Evolutionary conservation across 2,113 vertebrate species (phyloP).

Genomic region (Triplophysa rosa): DNA sequence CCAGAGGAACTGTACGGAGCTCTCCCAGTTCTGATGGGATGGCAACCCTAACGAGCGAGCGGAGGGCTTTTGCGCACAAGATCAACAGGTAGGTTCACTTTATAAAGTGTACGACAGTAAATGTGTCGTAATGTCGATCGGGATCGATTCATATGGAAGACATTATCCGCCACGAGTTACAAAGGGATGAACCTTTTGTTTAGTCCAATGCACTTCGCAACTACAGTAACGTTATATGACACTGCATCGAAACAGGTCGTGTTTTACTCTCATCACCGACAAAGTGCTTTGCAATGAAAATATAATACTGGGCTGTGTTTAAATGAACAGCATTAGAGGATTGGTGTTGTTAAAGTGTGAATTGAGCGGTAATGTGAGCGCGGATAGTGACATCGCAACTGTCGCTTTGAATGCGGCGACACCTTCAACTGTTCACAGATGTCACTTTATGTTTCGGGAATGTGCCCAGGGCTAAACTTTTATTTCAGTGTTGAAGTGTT

Average conservation of each 20-base stretch:
- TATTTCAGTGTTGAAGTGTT: background rate
- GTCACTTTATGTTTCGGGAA: background rate
- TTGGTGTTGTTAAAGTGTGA: background rate
- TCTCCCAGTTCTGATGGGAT: conserved; percentile 63
- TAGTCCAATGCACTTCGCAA: background rate
- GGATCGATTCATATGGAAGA: background rate
- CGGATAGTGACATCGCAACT: background rate
- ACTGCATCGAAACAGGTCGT: background rate
- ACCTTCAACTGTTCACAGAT: background rate
- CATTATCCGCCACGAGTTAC: conserved; percentile 44
- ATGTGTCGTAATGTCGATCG: background rate
- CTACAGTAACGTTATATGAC: background rate
- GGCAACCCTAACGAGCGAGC: conserved; percentile 78
- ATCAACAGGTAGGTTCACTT: conserved; percentile 79
- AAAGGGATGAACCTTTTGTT: conserved; percentile 47
- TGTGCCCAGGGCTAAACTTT: background rate
- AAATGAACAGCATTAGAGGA: background rate
- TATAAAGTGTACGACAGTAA: too few relatives aligned
- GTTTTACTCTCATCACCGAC: background rate
- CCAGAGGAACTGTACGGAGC: conserved; percentile 44
- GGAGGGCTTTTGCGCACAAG: conserved; percentile 88
- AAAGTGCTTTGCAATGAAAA: background rate
- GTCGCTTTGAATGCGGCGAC: background rate
- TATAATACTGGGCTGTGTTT: background rate
- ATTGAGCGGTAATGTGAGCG: conserved; percentile 4